Base-by-base conservation (phyloP, 2,113 vertebrate genomes). In the Cnemophilus loriae region DNA sequence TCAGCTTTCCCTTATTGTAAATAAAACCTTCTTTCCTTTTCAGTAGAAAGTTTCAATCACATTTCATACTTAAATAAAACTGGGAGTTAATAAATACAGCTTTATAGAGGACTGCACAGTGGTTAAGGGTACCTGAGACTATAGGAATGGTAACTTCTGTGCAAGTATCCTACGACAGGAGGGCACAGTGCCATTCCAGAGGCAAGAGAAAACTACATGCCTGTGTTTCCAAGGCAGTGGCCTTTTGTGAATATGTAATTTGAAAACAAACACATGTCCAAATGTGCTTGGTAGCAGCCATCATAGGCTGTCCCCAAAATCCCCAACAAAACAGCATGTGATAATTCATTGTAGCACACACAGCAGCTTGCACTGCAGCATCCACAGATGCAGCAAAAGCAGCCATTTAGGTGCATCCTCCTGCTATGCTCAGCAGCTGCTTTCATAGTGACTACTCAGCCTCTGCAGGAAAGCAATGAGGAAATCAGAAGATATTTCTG, bases 241-340 rank as follows among this genome's bases (percentile, higher is more conserved):
- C 18, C 19, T 87, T 76, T 49, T 6, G 5, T 89, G 33, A 75
- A 60, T 85, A 28, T 60, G 6, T 71, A 85, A 93, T 52, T 75
- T 55, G 65, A 79, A 91, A 93, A 68, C 23, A 95, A 93, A 39
- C 44, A 63, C 30, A 6, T 33, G n/a, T 28, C 32, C 46, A 33
- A 57, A 79, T 26, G 21, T 42, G 24, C 24, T 46, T 67, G 44
- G 75, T 67, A 78, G 52, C 42, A 78, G 47, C 30, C 7, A 4
- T 30, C n/a, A 19, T 6, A 53, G n/a, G 10, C 41, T 79, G 42
- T 21, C 37, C 46, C 24, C 21, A 11, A 30, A 82, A 11, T 3
- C 0, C 5, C 11, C 46, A 41, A 1, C 10, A 61, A 42, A 65
- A 21, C 3, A 35, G 19, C 2, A 0, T 26, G 24, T 35, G 22